Conservation (phyloP, 1,140 invertebrate species). For the Armadillidium nasatum region DNA sequence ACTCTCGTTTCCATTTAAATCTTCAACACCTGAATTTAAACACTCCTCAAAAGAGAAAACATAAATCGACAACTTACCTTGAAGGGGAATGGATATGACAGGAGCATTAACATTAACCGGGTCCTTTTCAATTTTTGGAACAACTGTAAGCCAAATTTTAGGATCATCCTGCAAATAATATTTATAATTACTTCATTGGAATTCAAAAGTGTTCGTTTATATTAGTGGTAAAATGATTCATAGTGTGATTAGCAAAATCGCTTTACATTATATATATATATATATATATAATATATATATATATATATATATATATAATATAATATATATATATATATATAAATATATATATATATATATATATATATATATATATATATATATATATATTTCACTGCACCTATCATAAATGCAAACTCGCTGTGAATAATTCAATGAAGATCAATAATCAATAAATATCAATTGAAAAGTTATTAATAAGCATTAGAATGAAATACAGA, state of each 20-base stretch:
- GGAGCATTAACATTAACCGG: slow-evolving; percentile 27
- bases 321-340: not conserved
- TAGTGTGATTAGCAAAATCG: too few relatives aligned
- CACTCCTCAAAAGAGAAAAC: too few relatives aligned
- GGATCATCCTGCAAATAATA: slow-evolving; percentile 29
- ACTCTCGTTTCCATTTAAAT: too few relatives aligned
- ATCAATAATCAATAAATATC: too few relatives aligned
- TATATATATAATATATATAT: not conserved
- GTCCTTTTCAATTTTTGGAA: slow-evolving; percentile 30
- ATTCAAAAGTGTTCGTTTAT: not conserved
- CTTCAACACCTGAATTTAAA: too few relatives aligned
- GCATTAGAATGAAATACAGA: too few relatives aligned
- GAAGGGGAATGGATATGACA: slow-evolving; percentile 26
- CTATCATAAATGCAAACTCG: not conserved
- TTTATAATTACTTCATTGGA: not conserved
- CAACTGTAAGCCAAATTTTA: slow-evolving; percentile 32
- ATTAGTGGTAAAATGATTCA: too few relatives aligned
- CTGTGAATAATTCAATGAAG: not conserved
- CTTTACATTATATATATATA: not conserved
- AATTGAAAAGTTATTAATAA: too few relatives aligned
- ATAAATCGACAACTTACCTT: slow-evolving; percentile 25
- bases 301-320: not conserved
- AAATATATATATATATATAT: not conserved
- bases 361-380: slow-evolving; percentile 15
- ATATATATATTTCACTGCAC: not conserved